Base-by-base conservation (phyloP, 2,888 invertebrate genomes). In the Spilosoma lubricipeda region DNA sequence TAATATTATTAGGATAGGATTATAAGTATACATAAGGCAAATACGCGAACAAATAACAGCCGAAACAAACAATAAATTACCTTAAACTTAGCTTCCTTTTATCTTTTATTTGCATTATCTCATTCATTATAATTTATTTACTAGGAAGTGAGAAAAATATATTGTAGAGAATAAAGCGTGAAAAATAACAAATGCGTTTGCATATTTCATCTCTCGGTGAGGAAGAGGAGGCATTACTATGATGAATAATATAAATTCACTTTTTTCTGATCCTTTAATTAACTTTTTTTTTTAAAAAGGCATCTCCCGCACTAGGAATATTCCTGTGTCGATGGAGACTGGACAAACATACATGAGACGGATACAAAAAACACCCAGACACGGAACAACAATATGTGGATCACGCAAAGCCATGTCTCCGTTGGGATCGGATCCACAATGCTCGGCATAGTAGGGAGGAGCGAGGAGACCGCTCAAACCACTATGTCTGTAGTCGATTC, bases 101-200 rank as follows among this genome's bases (percentile, higher is more conserved):
- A 59, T 59, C 59, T 59, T 3, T 59, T 59, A 3, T 59, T 56
- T 59, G 59, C 15, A 15, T 13, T 59, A 56, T n/a, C 23, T 56
- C 23, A 56, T 56, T 56, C n/a, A 56, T 56, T 56, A 56, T 59
- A 59, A 13, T 59, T 27, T 13, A 59, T 27, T 59, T 27, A 27
- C 27, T 27, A 59, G 59, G 15, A 27, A n/a, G 27, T 2, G 59
- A 59, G 27, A 63, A 70, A 64, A 48, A 33, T 63, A 18, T 63
- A 63, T n/a, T n/a, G n/a, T n/a, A 63, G 18, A 64, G n/a, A n/a
- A 42, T 70, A 70, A 42, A 59, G 39, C 63, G 63, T 63, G 42
- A 70, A 70, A 63, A 30, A 45, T 15, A 18, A 45, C 48, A 23
- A 70, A 27, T 63, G 11, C 33, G 27, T 70, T 70, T 64, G 45